A percentile compares a stretch with the other conserved stretches of the same genome.
phyloP scores from a whole-genome alignment of 2,888 invertebrate genomes.

The Patella depressa region DNA sequence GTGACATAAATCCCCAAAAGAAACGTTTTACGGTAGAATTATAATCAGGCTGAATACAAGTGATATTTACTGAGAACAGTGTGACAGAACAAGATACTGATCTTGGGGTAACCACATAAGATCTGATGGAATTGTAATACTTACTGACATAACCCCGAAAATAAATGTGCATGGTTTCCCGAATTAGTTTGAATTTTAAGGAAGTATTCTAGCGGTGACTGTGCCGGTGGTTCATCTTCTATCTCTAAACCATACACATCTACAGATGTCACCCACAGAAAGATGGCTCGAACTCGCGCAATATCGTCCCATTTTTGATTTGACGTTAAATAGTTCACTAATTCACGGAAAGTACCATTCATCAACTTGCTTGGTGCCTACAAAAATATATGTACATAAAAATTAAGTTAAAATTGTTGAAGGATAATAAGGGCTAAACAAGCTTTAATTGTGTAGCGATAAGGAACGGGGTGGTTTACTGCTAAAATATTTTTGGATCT shows the following conservation, averaged over 20 bases:
- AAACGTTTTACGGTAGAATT: too few relatives aligned
- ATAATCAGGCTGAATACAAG: too few relatives aligned
- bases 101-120: background rate
- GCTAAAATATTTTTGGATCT: too few relatives aligned
- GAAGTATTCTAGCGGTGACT: constrained; percentile 65
- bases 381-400: constrained; percentile 2
- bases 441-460: too few relatives aligned
- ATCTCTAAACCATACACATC: constrained; percentile 52
- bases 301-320: constrained; percentile 49
- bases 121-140: constrained; percentile 25
- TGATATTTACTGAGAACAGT: too few relatives aligned
- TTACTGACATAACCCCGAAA: constrained; percentile 62
- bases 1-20: too few relatives aligned
- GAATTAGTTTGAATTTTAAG: constrained; percentile 62
- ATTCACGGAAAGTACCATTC: constrained; percentile 53
- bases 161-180: constrained; percentile 67
- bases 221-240: constrained; percentile 54
- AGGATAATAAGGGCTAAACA: too few relatives aligned
- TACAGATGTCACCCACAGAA: constrained; percentile 65
- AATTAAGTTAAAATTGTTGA: background rate
- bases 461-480: too few relatives aligned
- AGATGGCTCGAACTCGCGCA: constrained; percentile 59
- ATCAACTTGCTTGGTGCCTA: constrained; percentile 52
- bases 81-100: too few relatives aligned
- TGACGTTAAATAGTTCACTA: constrained; percentile 51